Conservation (phyloP, 2,888 invertebrate genomes). For the Mythimna pallens region DNA sequence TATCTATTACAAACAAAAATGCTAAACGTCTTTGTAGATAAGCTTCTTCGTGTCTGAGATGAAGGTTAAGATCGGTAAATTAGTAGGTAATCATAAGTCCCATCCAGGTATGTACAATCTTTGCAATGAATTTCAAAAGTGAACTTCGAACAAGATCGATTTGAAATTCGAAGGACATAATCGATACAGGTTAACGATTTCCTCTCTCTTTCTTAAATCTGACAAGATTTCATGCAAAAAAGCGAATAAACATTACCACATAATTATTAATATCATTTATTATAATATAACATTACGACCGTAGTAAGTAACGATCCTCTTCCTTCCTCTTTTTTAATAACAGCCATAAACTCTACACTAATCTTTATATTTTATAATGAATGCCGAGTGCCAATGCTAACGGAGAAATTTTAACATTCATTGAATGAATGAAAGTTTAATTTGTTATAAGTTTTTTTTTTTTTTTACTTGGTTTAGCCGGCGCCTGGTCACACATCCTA, state of each 20-base stretch:
- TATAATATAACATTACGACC: constrained; percentile 44
- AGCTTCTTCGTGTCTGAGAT: too few relatives aligned
- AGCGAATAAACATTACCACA: constrained; percentile 37
- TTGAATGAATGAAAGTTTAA: constrained; percentile 31
- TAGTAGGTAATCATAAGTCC: too few relatives aligned
- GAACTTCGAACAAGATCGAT: not conserved
- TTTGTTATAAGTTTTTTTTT: constrained; percentile 19
- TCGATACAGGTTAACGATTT: constrained; percentile 37
- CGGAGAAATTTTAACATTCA: constrained; percentile 31
- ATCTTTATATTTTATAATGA: constrained; percentile 55
- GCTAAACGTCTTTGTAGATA: too few relatives aligned
- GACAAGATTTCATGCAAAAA: constrained; percentile 31
- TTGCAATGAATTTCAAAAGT: not conserved
- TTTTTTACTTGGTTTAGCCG: constrained; percentile 29
- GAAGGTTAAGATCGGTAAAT: too few relatives aligned
- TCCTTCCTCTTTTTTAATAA: constrained; percentile 63
- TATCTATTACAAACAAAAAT: too few relatives aligned
- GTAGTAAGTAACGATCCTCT: constrained; percentile 59
- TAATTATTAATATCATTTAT: constrained; percentile 53
- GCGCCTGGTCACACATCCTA: constrained; percentile 59
- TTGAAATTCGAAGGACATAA: constrained; percentile 3
- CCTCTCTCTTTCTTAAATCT: constrained; percentile 40
- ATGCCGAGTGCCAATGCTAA: constrained; percentile 35
- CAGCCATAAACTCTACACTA: constrained; percentile 54
- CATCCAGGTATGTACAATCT: too few relatives aligned